Conservation (phyloP, 2,888 invertebrate species). For the Nasonovia ribisnigri region DNA sequence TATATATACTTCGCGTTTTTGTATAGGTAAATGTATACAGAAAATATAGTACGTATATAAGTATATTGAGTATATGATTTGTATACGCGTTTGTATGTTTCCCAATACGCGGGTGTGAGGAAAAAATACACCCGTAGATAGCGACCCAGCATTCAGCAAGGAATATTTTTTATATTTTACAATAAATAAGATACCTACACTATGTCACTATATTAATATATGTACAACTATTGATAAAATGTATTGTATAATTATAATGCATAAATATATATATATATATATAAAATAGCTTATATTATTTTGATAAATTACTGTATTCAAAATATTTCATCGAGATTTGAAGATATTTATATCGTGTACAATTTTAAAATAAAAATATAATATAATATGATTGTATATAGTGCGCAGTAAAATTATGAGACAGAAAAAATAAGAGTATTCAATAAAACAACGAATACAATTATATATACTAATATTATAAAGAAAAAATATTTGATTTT, state of each 20-base stretch:
- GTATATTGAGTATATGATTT: neutral
- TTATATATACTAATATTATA: no score
- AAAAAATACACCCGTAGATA: neutral
- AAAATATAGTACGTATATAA: neutral
- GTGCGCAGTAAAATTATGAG: no score
- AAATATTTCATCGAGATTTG: neutral
- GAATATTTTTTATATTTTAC: neutral
- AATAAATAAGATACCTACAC: neutral
- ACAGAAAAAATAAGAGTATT: no score
- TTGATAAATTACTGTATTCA: neutral
- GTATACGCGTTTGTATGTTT: neutral
- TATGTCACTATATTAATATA: neutral
- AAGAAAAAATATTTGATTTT: no score
- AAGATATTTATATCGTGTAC: neutral
- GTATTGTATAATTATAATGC: neutral
- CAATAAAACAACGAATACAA: no score
- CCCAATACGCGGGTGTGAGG: neutral
- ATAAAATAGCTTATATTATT: neutral
- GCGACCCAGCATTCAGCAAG: neutral
- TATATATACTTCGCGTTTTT: neutral
- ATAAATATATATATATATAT: no score
- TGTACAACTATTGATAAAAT: neutral
- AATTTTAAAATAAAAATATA: neutral
- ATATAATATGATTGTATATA: no score
- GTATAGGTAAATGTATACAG: neutral